A percentile compares a stretch with the other conserved stretches of the same genome.
Evolutionary conservation across 35 echinoderm and acorn worm species (phyloP).

Genomic region (Apostichopus japonicus): DNA sequence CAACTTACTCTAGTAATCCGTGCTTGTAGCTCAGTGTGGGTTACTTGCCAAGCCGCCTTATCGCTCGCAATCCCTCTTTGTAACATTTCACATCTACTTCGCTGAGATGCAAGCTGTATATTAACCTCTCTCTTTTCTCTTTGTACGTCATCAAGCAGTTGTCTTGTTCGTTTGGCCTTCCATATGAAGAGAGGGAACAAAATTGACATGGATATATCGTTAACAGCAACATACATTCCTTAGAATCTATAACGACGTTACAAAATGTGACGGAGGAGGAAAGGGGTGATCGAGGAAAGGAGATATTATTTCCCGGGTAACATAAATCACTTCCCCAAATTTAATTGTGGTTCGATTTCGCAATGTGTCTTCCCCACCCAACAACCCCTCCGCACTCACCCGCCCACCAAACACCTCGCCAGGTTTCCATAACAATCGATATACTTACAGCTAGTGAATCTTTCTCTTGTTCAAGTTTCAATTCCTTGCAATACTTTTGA

Average conservation of each 20-base stretch:
- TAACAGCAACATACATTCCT: too few relatives aligned
- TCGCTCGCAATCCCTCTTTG: conserved; percentile 76
- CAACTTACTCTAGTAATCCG: conserved; percentile 73
- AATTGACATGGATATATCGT: too few relatives aligned
- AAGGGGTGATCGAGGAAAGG: too few relatives aligned
- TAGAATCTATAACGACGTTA: too few relatives aligned
- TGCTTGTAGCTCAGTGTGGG: conserved; percentile 64
- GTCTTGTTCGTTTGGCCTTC: conserved; percentile 84
- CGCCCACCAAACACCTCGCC: too few relatives aligned
- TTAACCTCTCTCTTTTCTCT: conserved; percentile 69
- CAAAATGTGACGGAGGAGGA: too few relatives aligned
- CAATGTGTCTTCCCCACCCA: too few relatives aligned
- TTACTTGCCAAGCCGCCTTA: conserved; percentile 86
- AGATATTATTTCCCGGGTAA: too few relatives aligned
- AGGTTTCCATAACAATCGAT: too few relatives aligned
- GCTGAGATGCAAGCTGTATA: conserved; percentile 59
- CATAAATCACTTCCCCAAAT: too few relatives aligned
- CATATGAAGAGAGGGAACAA: background rate
- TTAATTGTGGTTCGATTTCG: too few relatives aligned
- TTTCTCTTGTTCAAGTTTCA: conserved; percentile 56
- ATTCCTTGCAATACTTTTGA: conserved; percentile 33
- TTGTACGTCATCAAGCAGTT: conserved; percentile 75
- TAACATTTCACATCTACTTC: conserved; percentile 73
- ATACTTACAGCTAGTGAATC: conserved; percentile 69
- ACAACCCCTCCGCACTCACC: too few relatives aligned